Conservation (phyloP, 1,140 invertebrate genomes). For the Drosophila rufa region DNA sequence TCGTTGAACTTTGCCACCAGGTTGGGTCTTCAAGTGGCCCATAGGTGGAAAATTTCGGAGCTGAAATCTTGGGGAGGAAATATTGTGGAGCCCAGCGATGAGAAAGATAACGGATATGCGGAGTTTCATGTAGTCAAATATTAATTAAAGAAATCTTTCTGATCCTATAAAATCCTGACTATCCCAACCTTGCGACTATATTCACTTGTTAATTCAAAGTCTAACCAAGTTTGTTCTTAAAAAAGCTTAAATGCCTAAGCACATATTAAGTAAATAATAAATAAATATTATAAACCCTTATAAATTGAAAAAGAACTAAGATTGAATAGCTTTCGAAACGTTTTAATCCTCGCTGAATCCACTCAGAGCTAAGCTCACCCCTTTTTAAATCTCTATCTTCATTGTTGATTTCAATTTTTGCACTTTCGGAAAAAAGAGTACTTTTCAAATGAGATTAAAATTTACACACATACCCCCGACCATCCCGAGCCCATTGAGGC, state of each 20-base stretch:
- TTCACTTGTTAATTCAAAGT: neutral
- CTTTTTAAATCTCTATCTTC: conserved; percentile 33
- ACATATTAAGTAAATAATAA: neutral
- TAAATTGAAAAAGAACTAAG: neutral
- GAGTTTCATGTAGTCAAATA: neutral
- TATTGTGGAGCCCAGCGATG: neutral
- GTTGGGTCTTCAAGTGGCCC: neutral
- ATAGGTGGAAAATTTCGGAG: neutral
- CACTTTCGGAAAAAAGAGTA: conserved; percentile 70
- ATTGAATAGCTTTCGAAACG: conserved; percentile 14
- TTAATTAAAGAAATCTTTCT: neutral
- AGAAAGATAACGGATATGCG: neutral
- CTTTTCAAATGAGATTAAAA: conserved; percentile 82
- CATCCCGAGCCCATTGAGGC: conserved; percentile 53
- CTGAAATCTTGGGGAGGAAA: neutral
- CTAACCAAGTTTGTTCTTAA: neutral
- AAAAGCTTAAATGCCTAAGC: neutral
- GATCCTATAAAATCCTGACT: neutral
- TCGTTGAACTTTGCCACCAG: conserved; percentile 29
- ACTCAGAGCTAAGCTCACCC: conserved; percentile 36
- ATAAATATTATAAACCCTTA: neutral
- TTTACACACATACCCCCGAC: conserved; percentile 36
- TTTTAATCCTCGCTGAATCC: conserved; percentile 33
- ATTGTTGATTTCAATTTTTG: conserved; percentile 75
- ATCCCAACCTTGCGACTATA: neutral